A percentile compares a stretch with the other conserved stretches of the same genome.
Evolutionary conservation across 2,888 invertebrate species (phyloP).

Genomic region (Stenurella melanura): DNA sequence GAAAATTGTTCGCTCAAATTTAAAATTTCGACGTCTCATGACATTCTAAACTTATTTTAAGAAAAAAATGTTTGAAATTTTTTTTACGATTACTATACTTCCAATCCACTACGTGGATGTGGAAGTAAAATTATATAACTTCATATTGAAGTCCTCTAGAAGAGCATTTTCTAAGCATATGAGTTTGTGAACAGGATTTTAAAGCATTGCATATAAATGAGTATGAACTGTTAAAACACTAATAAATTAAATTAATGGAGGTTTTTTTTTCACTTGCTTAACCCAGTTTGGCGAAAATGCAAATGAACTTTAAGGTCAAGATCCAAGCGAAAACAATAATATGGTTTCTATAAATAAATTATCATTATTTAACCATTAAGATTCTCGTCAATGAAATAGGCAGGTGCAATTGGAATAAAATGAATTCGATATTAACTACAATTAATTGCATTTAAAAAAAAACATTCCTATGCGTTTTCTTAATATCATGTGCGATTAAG

Average conservation of each 20-base stretch:
- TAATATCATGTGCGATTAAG: neutral
- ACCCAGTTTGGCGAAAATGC: constrained; percentile 21
- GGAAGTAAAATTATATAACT: too few relatives aligned
- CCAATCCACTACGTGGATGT: too few relatives aligned
- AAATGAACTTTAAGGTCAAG: constrained; percentile 33
- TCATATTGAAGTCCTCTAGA: neutral
- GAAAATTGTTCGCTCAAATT: too few relatives aligned
- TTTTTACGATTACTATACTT: too few relatives aligned
- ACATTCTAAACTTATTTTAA: too few relatives aligned
- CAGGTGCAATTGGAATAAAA: constrained; percentile 27
- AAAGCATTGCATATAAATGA: neutral
- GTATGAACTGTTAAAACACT: neutral
- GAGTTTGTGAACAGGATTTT: neutral
- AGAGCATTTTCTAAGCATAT: neutral
- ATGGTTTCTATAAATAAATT: constrained; percentile 24
- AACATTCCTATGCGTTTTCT: neutral
- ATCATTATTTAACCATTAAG: constrained; percentile 27
- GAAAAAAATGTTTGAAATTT: too few relatives aligned
- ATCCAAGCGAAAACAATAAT: constrained; percentile 17
- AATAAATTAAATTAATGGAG: neutral
- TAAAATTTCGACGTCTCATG: too few relatives aligned
- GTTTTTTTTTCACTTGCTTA: constrained; percentile 22
- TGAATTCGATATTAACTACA: constrained; percentile 3
- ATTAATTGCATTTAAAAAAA: constrained; percentile 7
- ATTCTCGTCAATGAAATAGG: constrained; percentile 16